These are phyloP conservation scores for Leptinotarsa lineolata DNA, from an alignment of 1,140 invertebrate genomes.

Conservation along the genomic window DNA sequence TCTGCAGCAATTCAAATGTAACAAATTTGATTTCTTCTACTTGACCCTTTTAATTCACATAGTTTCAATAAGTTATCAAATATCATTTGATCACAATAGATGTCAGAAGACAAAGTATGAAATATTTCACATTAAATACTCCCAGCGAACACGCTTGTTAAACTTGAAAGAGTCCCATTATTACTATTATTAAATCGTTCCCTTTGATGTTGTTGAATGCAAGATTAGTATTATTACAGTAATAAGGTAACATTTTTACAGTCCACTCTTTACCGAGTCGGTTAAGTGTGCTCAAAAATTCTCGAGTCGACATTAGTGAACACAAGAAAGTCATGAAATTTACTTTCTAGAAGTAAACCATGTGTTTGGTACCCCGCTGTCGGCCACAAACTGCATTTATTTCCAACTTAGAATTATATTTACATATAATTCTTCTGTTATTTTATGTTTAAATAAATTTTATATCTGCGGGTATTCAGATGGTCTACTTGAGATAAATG, in stretches of 20 bases:
- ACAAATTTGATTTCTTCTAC: too few relatives aligned
- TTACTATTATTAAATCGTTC: slow-evolving; percentile 22
- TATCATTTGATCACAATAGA: too few relatives aligned
- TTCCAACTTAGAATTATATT: slow-evolving; percentile 14
- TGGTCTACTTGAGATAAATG: slow-evolving; percentile 23
- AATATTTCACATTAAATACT: background rate
- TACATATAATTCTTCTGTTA: slow-evolving; percentile 22
- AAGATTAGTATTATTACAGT: slow-evolving; percentile 23
- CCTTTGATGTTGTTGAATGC: slow-evolving; percentile 21
- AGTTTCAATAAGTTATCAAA: too few relatives aligned
- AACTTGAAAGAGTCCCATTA: slow-evolving; percentile 13
- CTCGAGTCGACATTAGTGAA: background rate
- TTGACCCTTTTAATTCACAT: too few relatives aligned
- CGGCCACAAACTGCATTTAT: slow-evolving; percentile 10
- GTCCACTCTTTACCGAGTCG: slow-evolving; percentile 6
- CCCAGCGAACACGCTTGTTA: background rate
- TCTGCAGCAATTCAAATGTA: too few relatives aligned
- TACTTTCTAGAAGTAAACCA: slow-evolving; percentile 26
- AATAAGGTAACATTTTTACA: slow-evolving; percentile 16
- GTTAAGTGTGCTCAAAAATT: slow-evolving; percentile 26
- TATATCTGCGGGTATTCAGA: slow-evolving; percentile 23
- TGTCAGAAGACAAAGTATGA: background rate
- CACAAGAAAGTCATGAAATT: slow-evolving; percentile 20
- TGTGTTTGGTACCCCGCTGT: slow-evolving; percentile 24
- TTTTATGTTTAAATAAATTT: slow-evolving; percentile 20